These are phyloP conservation scores for Salmo trutta DNA, from an alignment of 2,797 vertebrate species.

Conservation along the genomic window DNA sequence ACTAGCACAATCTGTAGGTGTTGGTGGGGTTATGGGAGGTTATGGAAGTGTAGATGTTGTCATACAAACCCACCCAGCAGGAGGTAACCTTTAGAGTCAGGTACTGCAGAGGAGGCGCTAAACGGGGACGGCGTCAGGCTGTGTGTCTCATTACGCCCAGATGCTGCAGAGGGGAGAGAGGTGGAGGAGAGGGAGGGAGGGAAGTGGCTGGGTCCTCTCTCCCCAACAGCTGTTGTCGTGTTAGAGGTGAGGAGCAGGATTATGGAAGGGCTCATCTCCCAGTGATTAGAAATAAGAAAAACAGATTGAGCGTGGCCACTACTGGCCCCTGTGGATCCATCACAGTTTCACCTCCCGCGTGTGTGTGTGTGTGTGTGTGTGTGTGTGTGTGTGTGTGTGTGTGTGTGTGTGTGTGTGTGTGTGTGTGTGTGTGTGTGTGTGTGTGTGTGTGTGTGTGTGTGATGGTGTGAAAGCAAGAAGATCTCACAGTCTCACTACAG, in stretches of 20 bases:
- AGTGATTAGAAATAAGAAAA: conserved; percentile 53
- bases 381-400: conserved; percentile 7
- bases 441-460: conserved; percentile 16
- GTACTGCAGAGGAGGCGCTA: conserved; percentile 63
- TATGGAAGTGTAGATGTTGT: conserved; percentile 54
- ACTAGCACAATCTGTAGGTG: conserved; percentile 63
- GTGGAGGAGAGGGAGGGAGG: background rate
- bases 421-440: conserved; percentile 8
- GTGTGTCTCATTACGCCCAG: conserved; percentile 73
- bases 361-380: conserved; percentile 16
- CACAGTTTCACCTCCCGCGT: conserved; percentile 11
- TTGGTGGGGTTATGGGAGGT: conserved; percentile 33
- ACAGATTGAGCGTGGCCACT: conserved; percentile 51
- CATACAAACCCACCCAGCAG: conserved; percentile 55
- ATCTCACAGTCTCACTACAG: too few species aligned
- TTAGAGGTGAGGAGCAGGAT: conserved; percentile 48
- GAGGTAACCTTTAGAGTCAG: conserved; percentile 68
- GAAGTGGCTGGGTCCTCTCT: conserved; percentile 9
- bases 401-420: conserved; percentile 20
- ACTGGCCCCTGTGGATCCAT: conserved; percentile 14
- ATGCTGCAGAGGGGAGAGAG: conserved; percentile 50
- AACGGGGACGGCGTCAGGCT: conserved; percentile 63
- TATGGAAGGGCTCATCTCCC: conserved; percentile 41
- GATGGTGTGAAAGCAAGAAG: background rate
- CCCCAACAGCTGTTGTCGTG: conserved; percentile 53